Evolutionary conservation across 2,888 invertebrate genomes (phyloP).

Genomic region (Terebella lapidaria): DNA sequence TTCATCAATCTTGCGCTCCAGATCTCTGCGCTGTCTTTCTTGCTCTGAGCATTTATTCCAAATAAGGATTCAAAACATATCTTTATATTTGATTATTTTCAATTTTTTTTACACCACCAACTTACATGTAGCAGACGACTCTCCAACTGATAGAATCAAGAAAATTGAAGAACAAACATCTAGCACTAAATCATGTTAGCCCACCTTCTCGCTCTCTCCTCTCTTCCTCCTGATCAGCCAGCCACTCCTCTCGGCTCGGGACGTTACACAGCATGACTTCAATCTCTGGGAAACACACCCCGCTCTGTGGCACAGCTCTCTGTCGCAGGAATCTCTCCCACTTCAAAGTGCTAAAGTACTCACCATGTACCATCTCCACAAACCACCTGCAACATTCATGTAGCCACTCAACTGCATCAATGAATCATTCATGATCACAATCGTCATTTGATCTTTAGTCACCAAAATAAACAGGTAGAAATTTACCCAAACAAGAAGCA

Average conservation of each 20-base stretch:
- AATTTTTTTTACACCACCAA: no score
- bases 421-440: not conserved
- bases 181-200: no score
- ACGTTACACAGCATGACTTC: constrained; percentile 48
- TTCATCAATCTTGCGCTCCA: constrained; percentile 26
- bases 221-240: constrained; percentile 29
- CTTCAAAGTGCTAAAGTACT: constrained; percentile 36
- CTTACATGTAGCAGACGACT: no score
- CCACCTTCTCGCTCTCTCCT: constrained; percentile 37
- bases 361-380: constrained; percentile 43
- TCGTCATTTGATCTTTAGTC: no score
- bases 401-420: no score
- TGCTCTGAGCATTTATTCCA: not conserved
- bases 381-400: constrained; percentile 39
- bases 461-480: no score
- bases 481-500: no score
- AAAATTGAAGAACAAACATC: no score
- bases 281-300: constrained; percentile 44
- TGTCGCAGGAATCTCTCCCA: constrained; percentile 42
- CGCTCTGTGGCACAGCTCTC: constrained; percentile 38
- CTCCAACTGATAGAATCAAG: no score
- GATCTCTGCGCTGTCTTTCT: not conserved
- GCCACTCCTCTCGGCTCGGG: constrained; percentile 32
- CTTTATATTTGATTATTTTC: no score
- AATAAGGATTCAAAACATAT: not conserved